Evolutionary conservation across 2,797 vertebrate genomes (phyloP).

Genomic region (Sebastes dallii): DNA sequence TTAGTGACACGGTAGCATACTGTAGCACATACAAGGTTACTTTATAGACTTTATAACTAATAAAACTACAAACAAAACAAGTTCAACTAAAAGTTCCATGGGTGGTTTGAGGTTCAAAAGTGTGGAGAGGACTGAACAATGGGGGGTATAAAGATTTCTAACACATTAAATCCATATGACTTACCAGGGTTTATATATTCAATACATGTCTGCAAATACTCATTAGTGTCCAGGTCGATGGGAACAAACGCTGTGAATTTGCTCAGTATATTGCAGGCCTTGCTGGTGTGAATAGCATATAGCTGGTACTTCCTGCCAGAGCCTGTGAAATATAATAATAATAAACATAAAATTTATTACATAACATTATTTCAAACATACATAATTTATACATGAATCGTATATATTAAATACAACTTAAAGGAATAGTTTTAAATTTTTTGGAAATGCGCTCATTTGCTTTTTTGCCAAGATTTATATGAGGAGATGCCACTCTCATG

Average conservation of each 20-base stretch:
- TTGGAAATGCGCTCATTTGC: background rate
- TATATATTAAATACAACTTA: background rate
- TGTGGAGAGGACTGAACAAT: background rate
- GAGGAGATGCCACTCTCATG: background rate
- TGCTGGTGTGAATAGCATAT: conserved; percentile 92
- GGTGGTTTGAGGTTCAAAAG: background rate
- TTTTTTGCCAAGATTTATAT: background rate
- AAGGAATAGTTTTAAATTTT: background rate
- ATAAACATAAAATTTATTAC: background rate
- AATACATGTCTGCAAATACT: conserved; percentile 86
- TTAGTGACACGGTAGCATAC: background rate
- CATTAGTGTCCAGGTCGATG: conserved; percentile 89
- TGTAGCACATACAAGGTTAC: background rate
- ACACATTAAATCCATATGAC: conserved; percentile 35
- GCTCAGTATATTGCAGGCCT: conserved; percentile 93
- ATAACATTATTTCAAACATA: background rate
- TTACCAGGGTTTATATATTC: conserved; percentile 85
- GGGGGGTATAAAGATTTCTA: background rate
- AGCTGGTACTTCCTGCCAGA: conserved; percentile 88
- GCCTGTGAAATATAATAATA: conserved; percentile 75
- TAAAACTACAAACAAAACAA: background rate
- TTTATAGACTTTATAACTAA: background rate
- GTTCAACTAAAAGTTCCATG: background rate
- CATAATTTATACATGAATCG: background rate
- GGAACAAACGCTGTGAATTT: conserved; percentile 92